These are phyloP conservation scores for Lapara coniferarum DNA, from an alignment of 2,888 invertebrate genomes.

Conservation along the genomic window DNA sequence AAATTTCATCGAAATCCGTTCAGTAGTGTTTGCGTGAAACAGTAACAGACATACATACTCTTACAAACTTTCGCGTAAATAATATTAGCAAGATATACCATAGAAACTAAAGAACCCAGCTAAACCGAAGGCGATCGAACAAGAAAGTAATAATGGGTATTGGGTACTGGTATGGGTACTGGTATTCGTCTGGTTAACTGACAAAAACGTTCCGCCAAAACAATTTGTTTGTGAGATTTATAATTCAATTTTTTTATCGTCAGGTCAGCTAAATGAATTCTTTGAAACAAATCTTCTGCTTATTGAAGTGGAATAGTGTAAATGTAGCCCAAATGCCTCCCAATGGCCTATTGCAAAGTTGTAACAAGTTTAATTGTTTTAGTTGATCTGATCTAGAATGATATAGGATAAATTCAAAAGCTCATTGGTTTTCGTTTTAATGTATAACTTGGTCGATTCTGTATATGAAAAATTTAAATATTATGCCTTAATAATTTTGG, in stretches of 20 bases:
- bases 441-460: neutral
- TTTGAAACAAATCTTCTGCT: neutral
- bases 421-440: neutral
- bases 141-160: slow-evolving; percentile 18
- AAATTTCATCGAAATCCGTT: too few species aligned
- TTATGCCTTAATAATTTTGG: too few species aligned
- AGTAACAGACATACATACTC: too few species aligned
- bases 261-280: slow-evolving; percentile 9
- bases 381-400: neutral
- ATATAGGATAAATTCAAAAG: neutral
- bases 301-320: neutral
- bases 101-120: neutral
- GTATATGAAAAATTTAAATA: too few species aligned
- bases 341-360: neutral
- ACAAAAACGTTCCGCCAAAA: slow-evolving; percentile 3
- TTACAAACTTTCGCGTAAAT: too few species aligned
- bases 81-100: neutral
- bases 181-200: neutral
- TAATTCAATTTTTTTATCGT: slow-evolving; percentile 22
- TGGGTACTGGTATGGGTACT: too few species aligned
- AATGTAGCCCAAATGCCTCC: neutral
- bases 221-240: slow-evolving; percentile 25
- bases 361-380: slow-evolving; percentile 30
- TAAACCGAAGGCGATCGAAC: slow-evolving; percentile 12
- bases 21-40: too few species aligned